phyloP scores from a whole-genome alignment of 2,888 invertebrate genomes.

The Lamellibrachia satsuma region DNA sequence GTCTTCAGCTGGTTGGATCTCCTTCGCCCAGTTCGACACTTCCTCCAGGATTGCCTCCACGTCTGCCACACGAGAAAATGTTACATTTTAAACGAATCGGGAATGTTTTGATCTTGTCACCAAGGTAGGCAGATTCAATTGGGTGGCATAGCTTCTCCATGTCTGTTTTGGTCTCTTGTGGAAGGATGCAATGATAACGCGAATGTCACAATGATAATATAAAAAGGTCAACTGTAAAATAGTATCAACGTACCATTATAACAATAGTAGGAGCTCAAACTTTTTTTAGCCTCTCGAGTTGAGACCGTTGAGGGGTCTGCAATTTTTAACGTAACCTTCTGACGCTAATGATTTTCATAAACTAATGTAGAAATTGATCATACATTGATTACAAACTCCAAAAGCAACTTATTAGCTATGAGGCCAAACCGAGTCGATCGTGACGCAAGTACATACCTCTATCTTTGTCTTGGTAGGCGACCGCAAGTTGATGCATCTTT shows the following conservation, averaged over 20 bases:
- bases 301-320: neutral
- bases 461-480: slow-evolving; percentile 41
- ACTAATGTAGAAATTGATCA: neutral
- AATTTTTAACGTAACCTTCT: neutral
- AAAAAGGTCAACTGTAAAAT: neutral
- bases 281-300: neutral
- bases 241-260: neutral
- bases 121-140: neutral
- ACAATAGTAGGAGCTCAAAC: neutral
- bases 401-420: neutral
- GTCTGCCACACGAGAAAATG: slow-evolving; percentile 18
- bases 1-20: slow-evolving; percentile 24
- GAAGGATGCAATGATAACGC: too few species aligned
- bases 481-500: slow-evolving; percentile 37
- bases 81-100: neutral
- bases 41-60: slow-evolving; percentile 29
- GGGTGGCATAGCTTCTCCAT: too few species aligned
- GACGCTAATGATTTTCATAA: neutral
- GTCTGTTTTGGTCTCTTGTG: too few species aligned
- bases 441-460: slow-evolving; percentile 31
- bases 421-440: neutral
- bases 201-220: too few species aligned
- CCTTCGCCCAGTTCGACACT: slow-evolving; percentile 21
- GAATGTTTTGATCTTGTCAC: neutral
- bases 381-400: neutral